A percentile compares a stretch with the other conserved stretches of the same genome.
Evolutionary conservation across 2,113 vertebrate species (phyloP).

Genomic region (Lasiurus cinereus): DNA sequence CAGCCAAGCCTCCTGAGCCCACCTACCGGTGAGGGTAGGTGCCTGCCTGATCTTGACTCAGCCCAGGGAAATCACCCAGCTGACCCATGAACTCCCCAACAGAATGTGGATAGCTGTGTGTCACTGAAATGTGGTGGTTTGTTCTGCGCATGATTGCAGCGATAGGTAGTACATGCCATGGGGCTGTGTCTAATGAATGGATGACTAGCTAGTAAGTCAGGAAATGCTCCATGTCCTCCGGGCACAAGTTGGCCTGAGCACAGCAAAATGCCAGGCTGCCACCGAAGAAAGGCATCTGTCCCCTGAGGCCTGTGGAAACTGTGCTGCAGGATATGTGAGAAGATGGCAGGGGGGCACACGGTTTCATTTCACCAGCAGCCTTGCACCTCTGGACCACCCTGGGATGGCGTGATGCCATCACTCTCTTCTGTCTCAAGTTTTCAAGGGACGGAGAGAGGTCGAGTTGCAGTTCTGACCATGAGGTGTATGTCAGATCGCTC

Average conservation of each 20-base stretch:
- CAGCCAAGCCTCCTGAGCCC: neutral
- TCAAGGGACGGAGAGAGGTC: too few species aligned
- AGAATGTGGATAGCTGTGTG: neutral
- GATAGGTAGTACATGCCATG: neutral
- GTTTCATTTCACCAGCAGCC: too few species aligned
- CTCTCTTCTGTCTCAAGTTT: too few species aligned
- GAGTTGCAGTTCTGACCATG: too few species aligned
- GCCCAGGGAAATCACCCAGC: neutral
- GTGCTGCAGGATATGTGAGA: neutral
- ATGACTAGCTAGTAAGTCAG: neutral
- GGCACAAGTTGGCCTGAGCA: neutral
- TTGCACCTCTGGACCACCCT: too few species aligned
- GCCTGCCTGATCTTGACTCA: neutral
- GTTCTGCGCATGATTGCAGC: neutral
- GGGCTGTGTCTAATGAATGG: neutral
- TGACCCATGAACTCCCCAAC: neutral
- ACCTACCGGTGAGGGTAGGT: neutral
- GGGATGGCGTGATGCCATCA: too few species aligned
- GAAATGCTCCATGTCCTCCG: neutral
- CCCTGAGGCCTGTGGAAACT: neutral
- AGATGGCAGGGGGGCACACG: too few species aligned
- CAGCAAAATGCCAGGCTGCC: neutral
- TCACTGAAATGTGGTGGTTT: neutral
- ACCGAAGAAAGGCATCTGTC: neutral
- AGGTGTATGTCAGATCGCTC: too few species aligned